Conservation (phyloP, 2,113 vertebrate species). For the Ammodytes marinus region DNA sequence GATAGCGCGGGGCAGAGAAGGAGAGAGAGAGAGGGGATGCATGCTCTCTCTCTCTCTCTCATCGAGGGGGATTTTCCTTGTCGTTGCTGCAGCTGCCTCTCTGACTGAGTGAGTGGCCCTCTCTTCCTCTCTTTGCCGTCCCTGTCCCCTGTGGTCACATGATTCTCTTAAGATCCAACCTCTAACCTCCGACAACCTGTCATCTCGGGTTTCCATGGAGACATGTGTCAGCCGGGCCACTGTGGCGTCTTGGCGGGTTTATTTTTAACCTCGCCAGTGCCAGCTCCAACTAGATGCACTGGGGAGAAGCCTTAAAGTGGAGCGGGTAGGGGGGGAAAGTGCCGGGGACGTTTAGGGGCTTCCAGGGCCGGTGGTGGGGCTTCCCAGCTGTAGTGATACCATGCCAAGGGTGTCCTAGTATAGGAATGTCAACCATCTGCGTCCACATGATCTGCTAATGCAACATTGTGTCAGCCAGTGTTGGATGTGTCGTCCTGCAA, state of each 20-base stretch:
- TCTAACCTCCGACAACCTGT: conserved; percentile 66
- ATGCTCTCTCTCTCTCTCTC: not conserved
- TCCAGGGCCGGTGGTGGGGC: conserved; percentile 63
- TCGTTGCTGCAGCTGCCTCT: conserved; percentile 54
- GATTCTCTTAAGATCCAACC: conserved; percentile 59
- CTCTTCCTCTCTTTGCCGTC: conserved; percentile 7
- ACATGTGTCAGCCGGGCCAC: conserved; percentile 65
- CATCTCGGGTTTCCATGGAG: conserved; percentile 71
- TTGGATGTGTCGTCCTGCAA: conserved; percentile 19
- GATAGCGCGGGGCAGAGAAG: conserved; percentile 38
- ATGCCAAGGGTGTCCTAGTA: conserved; percentile 67
- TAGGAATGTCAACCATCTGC: conserved; percentile 70
- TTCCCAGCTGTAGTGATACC: conserved; percentile 70
- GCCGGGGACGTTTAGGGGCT: conserved; percentile 68
- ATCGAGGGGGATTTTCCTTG: conserved; percentile 64
- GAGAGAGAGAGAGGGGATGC: conserved; percentile 2
- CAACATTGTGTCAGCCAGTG: conserved; percentile 61
- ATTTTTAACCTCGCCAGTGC: conserved; percentile 70
- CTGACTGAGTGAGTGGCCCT: conserved; percentile 12
- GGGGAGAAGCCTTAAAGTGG: conserved; percentile 42
- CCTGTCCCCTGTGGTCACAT: conserved; percentile 57
- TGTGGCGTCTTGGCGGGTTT: conserved; percentile 41
- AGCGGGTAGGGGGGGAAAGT: conserved; percentile 42
- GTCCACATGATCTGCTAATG: conserved; percentile 62
- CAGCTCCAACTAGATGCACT: conserved; percentile 33